phyloP scores from a whole-genome alignment of 1,140 invertebrate genomes.

The Reticulitermes speratus region DNA sequence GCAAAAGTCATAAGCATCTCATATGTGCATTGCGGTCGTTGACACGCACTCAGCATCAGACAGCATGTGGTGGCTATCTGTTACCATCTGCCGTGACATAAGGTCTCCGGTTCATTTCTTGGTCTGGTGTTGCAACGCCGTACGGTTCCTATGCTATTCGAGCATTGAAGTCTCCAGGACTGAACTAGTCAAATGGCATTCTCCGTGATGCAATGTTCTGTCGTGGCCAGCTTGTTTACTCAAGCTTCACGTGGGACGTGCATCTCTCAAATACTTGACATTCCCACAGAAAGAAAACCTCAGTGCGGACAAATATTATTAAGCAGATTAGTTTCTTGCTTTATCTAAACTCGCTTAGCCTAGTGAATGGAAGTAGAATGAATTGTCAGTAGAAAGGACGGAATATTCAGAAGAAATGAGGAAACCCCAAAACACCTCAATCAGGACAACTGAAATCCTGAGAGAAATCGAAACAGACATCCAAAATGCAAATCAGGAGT shows the following conservation, averaged over 20 bases:
- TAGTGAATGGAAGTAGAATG: too few species aligned
- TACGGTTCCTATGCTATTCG: not conserved
- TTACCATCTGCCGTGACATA: not conserved
- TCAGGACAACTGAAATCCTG: too few species aligned
- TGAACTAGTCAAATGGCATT: not conserved
- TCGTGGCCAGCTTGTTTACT: not conserved
- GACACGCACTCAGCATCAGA: not conserved
- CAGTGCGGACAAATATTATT: too few species aligned
- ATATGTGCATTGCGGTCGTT: not conserved
- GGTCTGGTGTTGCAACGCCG: not conserved
- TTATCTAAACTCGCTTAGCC: too few species aligned
- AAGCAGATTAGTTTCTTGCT: too few species aligned
- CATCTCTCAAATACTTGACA: not conserved
- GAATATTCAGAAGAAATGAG: too few species aligned
- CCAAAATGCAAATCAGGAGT: too few species aligned
- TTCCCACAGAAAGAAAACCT: not conserved
- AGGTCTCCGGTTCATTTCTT: slow-evolving; percentile 17
- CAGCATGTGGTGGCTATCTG: not conserved
- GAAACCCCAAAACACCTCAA: too few species aligned
- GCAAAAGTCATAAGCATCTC: not conserved
- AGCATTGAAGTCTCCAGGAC: not conserved
- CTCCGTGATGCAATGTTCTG: not conserved
- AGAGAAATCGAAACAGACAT: too few species aligned
- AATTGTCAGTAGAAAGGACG: too few species aligned
- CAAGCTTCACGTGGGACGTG: not conserved